phyloP scores from a whole-genome alignment of 2,113 vertebrate genomes.

The Xiphophorus maculatus region DNA sequence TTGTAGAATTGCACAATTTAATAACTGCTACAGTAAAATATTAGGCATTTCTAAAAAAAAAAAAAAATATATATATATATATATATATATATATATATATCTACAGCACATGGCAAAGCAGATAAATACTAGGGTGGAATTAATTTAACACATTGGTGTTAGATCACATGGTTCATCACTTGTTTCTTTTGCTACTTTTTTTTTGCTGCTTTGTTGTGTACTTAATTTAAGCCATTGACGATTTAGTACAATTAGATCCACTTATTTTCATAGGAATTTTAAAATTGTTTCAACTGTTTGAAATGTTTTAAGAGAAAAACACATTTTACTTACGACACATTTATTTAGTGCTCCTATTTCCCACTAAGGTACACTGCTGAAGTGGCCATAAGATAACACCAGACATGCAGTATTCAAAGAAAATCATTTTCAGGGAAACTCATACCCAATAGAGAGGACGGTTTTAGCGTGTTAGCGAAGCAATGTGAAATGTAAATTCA shows the following conservation, averaged over 20 bases:
- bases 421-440: constrained; percentile 17
- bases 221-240: too few species aligned
- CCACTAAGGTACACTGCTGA: not conserved
- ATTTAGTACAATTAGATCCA: too few species aligned
- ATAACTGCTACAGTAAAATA: not conserved
- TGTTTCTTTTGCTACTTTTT: too few species aligned
- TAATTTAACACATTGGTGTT: too few species aligned
- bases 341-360: not conserved
- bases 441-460: constrained; percentile 22
- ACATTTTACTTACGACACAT: not conserved
- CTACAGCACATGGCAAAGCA: not conserved
- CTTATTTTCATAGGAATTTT: not conserved
- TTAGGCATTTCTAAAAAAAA: not conserved
- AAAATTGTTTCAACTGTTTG: not conserved
- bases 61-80: not conserved
- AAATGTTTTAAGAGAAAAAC: not conserved
- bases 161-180: too few species aligned
- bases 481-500: constrained; percentile 58
- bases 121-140: too few species aligned
- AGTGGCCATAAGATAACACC: constrained; percentile 7
- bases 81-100: too few species aligned
- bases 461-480: constrained; percentile 27
- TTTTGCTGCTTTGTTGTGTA: too few species aligned
- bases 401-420: constrained; percentile 8
- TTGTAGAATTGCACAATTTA: constrained; percentile 18